Evolutionary conservation across 2,797 vertebrate species (phyloP).

Genomic region (Urocyon cinereoargenteus): DNA sequence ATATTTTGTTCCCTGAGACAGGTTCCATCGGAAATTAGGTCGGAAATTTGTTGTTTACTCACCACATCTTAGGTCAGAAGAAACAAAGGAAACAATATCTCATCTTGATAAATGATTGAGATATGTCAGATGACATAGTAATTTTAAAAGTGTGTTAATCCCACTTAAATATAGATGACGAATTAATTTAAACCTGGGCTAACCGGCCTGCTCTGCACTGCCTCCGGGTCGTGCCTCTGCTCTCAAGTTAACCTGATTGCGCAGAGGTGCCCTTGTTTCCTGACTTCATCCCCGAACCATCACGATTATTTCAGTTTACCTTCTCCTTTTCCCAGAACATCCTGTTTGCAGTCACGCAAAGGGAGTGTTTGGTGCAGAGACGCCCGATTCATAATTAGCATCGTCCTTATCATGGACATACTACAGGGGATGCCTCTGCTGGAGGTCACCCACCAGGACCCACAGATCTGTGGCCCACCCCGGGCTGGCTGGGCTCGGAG

Average conservation of each 20-base stretch:
- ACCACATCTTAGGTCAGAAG: background rate
- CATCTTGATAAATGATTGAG: background rate
- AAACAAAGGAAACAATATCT: background rate
- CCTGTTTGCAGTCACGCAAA: background rate
- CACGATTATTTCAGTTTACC: no score
- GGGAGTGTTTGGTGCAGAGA: background rate
- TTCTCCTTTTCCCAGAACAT: background rate
- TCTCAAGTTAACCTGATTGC: no score
- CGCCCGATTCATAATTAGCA: background rate
- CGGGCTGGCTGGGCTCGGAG: rapidly evolving
- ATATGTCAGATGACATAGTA: background rate
- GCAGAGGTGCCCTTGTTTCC: no score
- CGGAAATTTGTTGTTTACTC: background rate
- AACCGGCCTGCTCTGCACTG: no score
- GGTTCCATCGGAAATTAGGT: background rate
- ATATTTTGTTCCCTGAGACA: background rate
- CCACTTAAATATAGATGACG: no score
- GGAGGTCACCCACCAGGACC: background rate
- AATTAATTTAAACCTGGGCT: no score
- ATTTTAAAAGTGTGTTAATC: background rate
- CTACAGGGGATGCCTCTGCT: no score
- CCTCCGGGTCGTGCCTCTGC: no score
- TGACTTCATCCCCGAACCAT: no score
- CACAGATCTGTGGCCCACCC: background rate
- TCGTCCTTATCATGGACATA: background rate